Percentiles rank a stretch among this genome's conserved stretches.
phyloP scores from a whole-genome alignment of 2,888 invertebrate species.

The Drosophila aldrichi region DNA sequence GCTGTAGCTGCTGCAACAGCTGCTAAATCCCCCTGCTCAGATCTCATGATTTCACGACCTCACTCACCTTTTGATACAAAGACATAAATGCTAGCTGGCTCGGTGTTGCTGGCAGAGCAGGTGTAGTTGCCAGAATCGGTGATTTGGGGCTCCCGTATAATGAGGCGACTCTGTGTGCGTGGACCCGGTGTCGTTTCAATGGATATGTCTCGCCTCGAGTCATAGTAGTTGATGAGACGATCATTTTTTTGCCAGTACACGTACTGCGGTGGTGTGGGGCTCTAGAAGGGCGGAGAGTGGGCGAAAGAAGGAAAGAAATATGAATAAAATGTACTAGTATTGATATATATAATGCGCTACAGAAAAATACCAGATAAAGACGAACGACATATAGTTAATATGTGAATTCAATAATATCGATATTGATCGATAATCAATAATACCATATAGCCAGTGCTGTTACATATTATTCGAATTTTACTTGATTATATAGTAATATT shows the following conservation, averaged over 20 bases:
- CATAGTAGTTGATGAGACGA: constrained; percentile 97
- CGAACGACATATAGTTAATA: too few species aligned
- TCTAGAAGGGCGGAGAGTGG: constrained; percentile 87
- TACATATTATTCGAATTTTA: too few species aligned
- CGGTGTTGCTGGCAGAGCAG: constrained; percentile 95
- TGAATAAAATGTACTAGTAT: not conserved
- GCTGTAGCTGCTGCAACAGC: constrained; percentile 32
- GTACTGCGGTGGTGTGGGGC: constrained; percentile 96
- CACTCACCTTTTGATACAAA: constrained; percentile 95
- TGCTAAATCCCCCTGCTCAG: constrained; percentile 34
- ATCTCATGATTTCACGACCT: constrained; percentile 63
- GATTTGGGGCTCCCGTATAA: constrained; percentile 92
- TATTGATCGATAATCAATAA: too few species aligned
- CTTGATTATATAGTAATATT: too few species aligned
- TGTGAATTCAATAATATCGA: too few species aligned
- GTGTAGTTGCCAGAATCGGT: constrained; percentile 96
- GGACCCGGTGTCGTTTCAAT: constrained; percentile 94
- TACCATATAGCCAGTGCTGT: too few species aligned
- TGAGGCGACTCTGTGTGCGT: constrained; percentile 93
- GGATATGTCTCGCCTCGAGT: constrained; percentile 91
- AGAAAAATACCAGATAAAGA: too few species aligned
- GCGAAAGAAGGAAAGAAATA: not conserved
- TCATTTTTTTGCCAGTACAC: constrained; percentile 98
- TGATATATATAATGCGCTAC: too few species aligned
- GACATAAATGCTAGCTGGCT: constrained; percentile 94